Evolutionary conservation across 2,113 vertebrate genomes (phyloP).

Genomic region (Mustelus asterias): DNA sequence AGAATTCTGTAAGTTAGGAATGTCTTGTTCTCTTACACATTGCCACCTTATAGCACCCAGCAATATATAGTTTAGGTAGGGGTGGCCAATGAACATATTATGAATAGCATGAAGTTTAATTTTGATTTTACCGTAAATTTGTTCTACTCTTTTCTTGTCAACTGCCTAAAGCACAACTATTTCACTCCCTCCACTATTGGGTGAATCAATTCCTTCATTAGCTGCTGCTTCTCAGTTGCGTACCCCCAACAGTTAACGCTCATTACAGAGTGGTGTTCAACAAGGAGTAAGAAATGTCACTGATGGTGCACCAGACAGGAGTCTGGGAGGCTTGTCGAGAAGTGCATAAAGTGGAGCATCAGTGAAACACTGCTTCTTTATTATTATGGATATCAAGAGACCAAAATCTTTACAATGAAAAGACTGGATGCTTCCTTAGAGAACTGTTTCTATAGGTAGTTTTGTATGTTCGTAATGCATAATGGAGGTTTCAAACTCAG

Average conservation of each 20-base stretch:
- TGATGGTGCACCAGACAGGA: not conserved
- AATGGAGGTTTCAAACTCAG: not conserved
- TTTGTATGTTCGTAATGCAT: not conserved
- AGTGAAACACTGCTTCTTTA: not conserved
- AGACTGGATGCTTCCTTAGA: not conserved
- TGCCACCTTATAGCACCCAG: not conserved
- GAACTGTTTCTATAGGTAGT: not conserved
- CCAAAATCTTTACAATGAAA: not conserved
- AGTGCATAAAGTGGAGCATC: not conserved
- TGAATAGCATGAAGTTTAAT: not conserved
- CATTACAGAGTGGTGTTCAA: not conserved
- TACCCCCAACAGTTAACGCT: not conserved
- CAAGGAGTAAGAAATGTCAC: not conserved
- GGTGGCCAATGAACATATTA: not conserved
- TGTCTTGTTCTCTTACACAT: not conserved
- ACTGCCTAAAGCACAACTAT: not conserved
- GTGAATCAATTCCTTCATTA: not conserved
- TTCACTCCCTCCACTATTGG: not conserved
- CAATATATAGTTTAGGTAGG: not conserved
- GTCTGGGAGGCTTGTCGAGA: not conserved
- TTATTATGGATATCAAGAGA: not conserved
- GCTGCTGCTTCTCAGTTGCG: not conserved
- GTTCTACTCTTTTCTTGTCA: not conserved
- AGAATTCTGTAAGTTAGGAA: not conserved
- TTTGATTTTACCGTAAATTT: not conserved